A percentile compares a stretch with the other conserved stretches of the same genome.
Conservation (phyloP, 2,113 vertebrate genomes). For the Muscicapa adusta region DNA sequence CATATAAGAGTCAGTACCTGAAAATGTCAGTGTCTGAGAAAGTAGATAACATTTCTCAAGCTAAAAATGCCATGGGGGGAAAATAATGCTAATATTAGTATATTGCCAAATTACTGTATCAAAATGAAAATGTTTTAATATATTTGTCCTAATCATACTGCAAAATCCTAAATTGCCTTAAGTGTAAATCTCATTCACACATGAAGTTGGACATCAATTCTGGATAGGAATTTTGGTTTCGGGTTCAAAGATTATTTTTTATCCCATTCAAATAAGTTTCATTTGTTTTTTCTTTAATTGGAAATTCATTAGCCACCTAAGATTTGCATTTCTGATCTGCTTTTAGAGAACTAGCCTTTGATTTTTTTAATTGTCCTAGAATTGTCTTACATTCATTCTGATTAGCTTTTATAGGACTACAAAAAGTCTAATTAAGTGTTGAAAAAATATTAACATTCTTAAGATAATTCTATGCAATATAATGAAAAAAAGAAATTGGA, state of each 20-base stretch:
- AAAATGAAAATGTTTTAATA: background rate
- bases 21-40: background rate
- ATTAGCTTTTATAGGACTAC: background rate
- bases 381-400: background rate
- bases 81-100: background rate
- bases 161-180: background rate
- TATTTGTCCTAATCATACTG: background rate
- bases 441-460: background rate
- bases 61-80: background rate
- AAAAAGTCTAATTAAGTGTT: background rate
- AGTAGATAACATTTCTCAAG: background rate
- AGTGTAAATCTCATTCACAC: background rate
- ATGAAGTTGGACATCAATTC: background rate
- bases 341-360: background rate
- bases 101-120: background rate
- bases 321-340: background rate
- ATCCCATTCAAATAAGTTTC: background rate
- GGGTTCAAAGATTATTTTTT: rapidly evolving
- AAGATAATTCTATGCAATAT: background rate
- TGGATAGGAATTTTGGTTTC: background rate
- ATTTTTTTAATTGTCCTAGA: background rate
- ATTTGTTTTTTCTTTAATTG: background rate
- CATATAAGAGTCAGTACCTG: background rate
- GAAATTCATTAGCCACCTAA: background rate
- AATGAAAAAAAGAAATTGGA: background rate